Base-by-base conservation (phyloP, 1,140 invertebrate genomes). In the Ooceraea biroi region DNA sequence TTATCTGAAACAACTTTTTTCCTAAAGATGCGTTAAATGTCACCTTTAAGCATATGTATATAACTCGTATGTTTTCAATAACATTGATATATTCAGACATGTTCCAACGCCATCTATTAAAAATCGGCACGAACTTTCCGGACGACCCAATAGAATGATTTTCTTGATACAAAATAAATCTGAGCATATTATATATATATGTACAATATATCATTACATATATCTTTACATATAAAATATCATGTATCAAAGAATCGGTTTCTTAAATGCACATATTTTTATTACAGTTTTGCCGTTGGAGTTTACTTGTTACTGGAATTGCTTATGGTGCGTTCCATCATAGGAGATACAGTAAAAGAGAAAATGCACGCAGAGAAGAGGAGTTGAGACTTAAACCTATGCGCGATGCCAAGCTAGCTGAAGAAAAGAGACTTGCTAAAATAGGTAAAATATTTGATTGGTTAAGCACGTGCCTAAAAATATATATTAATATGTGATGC, bases 241-340 rank as follows among this genome's bases (percentile, higher is more conserved):
- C 22, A 52, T 55, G 19, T 22, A 8, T 27, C 44, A 55, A 30
- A 69, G 11, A 58, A 55, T 48, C 30, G 50, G 60, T 63, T 36
- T 82, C 76, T 41, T 30, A 73, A 50, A 72, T 84, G 55, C 68
- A 66, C 30, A 69, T 86, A 17, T 76, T 71, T 83, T 57, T 88
- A 58, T 60, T 85, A 22, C 90, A 97, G 96, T 96, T 97, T 91
- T 95, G 95, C 25, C 95, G 97, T 91, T 97, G 97, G 97, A 96
- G 95, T 84, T 94, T 97, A 84, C 95, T 97, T 11, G 88, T 93
- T 17, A 92, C 95, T 5, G 97, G 97, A 27, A 94, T 97, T 74
- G 76, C 95, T 0, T 97, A 97, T 87, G 97, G 97, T 65, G 95
- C 96, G 1, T 96, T 96, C 88, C 96, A 97, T 91, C 96, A 97